These are phyloP conservation scores for Heterotis niloticus DNA, from an alignment of 2,113 vertebrate genomes.

Conservation along the genomic window DNA sequence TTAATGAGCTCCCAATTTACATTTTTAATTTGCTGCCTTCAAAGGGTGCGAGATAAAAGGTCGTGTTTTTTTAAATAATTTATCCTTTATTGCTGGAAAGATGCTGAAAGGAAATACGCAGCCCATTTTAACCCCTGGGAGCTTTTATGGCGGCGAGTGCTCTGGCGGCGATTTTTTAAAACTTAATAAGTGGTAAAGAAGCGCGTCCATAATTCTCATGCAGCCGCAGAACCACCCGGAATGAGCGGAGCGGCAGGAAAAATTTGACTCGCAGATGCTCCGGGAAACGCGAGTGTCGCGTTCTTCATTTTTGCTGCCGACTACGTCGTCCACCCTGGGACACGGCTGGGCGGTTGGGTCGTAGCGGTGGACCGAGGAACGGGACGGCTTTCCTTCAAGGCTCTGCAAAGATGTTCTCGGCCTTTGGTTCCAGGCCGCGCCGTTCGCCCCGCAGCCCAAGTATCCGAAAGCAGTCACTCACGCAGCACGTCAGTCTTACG, in stretches of 20 bases:
- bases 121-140: constrained; percentile 80
- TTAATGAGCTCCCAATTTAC: constrained; percentile 98
- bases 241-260: constrained; percentile 24
- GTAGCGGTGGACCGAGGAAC: too few relatives aligned
- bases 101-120: constrained; percentile 92
- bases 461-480: too few relatives aligned
- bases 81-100: constrained; percentile 98
- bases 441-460: too few relatives aligned
- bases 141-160: constrained; percentile 48
- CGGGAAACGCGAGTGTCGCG: too few relatives aligned
- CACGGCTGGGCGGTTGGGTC: too few relatives aligned
- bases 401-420: too few relatives aligned
- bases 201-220: constrained; percentile 44
- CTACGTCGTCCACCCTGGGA: too few relatives aligned
- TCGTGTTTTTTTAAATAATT: constrained; percentile 99
- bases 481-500: too few relatives aligned
- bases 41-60: constrained; percentile 98
- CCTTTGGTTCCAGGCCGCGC: too few relatives aligned
- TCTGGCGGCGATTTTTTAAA: constrained; percentile 34
- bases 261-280: too few relatives aligned
- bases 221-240: constrained; percentile 46
- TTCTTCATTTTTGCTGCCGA: too few relatives aligned
- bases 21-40: constrained; percentile 98
- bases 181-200: constrained; percentile 55
- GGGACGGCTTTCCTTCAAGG: too few relatives aligned